These are phyloP conservation scores for Apostichopus parvimensis DNA, from an alignment of 35 echinoderm and acorn worm species.

Conservation along the genomic window DNA sequence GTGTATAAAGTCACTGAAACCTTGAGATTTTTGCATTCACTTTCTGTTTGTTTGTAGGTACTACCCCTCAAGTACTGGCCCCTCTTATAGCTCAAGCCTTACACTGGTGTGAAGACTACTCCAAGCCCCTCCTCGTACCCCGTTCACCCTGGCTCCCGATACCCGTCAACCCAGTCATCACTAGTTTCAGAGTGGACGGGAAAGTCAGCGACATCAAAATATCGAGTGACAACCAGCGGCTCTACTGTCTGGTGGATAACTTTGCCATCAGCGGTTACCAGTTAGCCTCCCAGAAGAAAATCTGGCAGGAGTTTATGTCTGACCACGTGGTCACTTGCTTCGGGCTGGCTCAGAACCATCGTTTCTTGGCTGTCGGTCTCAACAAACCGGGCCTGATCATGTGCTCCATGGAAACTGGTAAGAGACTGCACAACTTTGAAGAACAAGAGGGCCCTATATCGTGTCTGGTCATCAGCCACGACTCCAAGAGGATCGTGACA, in stretches of 20 bases:
- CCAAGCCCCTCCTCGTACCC: conserved; percentile 89
- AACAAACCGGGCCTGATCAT: conserved; percentile 72
- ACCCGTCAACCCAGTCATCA: conserved; percentile 70
- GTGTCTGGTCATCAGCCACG: conserved; percentile 69
- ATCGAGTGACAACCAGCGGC: conserved; percentile 87
- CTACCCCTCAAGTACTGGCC: conserved; percentile 67
- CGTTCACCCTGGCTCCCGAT: conserved; percentile 81
- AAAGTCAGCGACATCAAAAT: conserved; percentile 67
- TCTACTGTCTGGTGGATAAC: conserved; percentile 70
- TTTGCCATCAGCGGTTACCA: conserved; percentile 69
- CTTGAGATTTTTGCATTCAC: not conserved
- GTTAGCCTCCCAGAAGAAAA: conserved; percentile 82
- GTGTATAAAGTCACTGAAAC: too few species aligned
- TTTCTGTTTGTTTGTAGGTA: conserved; percentile 28
- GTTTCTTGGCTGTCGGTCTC: conserved; percentile 59
- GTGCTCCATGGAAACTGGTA: conserved; percentile 70
- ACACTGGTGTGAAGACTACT: conserved; percentile 91
- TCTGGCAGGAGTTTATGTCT: conserved; percentile 59
- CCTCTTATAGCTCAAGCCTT: conserved; percentile 82
- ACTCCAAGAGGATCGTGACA: conserved; percentile 64
- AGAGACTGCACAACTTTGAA: conserved; percentile 66
- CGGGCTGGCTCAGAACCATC: conserved; percentile 51
- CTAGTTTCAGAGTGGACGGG: conserved; percentile 59
- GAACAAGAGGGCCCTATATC: conserved; percentile 76
- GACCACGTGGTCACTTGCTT: conserved; percentile 65